These are phyloP conservation scores for Eupeodes corollae DNA, from an alignment of 1,140 invertebrate genomes.

Conservation along the genomic window DNA sequence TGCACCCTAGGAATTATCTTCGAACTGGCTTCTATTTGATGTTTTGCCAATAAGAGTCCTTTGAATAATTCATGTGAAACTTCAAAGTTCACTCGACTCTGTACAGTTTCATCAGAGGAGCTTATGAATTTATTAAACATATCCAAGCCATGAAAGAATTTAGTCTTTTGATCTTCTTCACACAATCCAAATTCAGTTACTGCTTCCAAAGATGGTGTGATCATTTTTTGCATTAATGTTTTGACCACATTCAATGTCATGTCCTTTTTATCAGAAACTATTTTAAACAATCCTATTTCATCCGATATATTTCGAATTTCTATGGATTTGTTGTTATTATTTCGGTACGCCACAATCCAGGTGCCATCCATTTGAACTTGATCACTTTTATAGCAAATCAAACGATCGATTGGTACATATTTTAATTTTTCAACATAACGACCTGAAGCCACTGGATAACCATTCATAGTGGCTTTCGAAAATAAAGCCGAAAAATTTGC, in stretches of 20 bases:
- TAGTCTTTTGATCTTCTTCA: constrained; percentile 39
- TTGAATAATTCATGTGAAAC: constrained; percentile 22
- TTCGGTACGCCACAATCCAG: constrained; percentile 44
- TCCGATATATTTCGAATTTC: constrained; percentile 43
- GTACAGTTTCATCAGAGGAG: constrained; percentile 15
- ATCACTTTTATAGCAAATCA: constrained; percentile 42
- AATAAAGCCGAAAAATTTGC: constrained; percentile 42
- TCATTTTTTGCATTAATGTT: constrained; percentile 38
- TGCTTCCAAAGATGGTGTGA: constrained; percentile 36
- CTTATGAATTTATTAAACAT: constrained; percentile 41
- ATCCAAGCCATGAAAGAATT: constrained; percentile 45
- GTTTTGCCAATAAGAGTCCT: constrained; percentile 20
- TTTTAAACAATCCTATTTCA: constrained; percentile 34
- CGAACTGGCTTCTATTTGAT: constrained; percentile 25
- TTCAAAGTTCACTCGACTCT: constrained; percentile 16
- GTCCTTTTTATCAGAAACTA: constrained; percentile 35
- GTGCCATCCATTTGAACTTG: constrained; percentile 39
- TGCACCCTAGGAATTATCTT: constrained; percentile 18
- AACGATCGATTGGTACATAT: constrained; percentile 37
- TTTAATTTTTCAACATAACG: constrained; percentile 35
- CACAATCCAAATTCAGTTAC: constrained; percentile 45
- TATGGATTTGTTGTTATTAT: constrained; percentile 36
- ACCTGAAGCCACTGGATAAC: constrained; percentile 40
- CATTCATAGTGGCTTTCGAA: constrained; percentile 40
- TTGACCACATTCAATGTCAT: constrained; percentile 37